Conservation (phyloP, 1,140 invertebrate genomes). For the Anastatus disparis region DNA sequence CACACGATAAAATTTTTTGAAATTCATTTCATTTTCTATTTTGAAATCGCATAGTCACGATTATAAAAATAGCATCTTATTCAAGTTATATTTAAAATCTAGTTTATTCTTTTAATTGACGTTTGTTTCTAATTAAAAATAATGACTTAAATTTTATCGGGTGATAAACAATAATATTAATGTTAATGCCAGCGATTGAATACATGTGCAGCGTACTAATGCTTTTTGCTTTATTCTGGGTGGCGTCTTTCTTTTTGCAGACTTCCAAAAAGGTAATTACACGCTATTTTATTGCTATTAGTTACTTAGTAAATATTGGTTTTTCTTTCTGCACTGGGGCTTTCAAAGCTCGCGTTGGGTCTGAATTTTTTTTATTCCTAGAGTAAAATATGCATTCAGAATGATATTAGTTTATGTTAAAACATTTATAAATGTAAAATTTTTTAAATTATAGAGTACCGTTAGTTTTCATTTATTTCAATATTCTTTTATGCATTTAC, state of each 20-base stretch:
- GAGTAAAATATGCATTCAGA: neutral
- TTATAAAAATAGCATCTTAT: no score
- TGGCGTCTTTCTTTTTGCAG: constrained; percentile 64
- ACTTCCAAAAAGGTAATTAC: constrained; percentile 67
- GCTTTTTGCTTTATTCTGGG: constrained; percentile 66
- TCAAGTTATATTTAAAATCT: neutral
- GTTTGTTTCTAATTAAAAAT: neutral
- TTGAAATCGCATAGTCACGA: neutral
- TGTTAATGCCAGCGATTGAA: constrained; percentile 42
- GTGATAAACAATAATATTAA: neutral
- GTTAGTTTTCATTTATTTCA: no score
- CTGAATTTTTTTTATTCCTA: neutral
- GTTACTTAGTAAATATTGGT: constrained; percentile 40
- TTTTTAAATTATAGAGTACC: no score
- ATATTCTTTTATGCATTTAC: no score
- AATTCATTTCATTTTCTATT: neutral
- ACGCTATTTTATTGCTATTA: constrained; percentile 39
- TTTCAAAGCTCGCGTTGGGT: constrained; percentile 5
- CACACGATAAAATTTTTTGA: constrained; percentile 1
- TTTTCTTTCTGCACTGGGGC: constrained; percentile 23
- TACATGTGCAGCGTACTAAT: constrained; percentile 53
- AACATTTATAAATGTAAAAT: no score
- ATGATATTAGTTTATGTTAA: neutral
- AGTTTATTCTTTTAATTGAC: neutral
- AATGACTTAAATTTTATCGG: constrained; percentile 18